Conservation (phyloP, 2,113 vertebrate genomes). For the Hypomesus transpacificus region DNA sequence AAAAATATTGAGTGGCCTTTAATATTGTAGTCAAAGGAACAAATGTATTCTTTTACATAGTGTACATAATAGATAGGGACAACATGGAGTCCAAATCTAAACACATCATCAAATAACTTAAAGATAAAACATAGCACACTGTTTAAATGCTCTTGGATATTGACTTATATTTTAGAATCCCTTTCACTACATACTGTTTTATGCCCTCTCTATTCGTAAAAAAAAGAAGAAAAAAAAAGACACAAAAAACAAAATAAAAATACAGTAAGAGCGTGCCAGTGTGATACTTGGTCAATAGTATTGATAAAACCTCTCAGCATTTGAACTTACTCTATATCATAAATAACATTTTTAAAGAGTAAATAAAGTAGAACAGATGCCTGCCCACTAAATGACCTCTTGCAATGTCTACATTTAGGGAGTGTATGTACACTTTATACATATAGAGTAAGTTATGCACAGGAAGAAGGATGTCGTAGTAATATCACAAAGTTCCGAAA, state of each 20-base stretch:
- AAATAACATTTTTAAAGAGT: conserved; percentile 25
- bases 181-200: conserved; percentile 13
- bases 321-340: conserved; percentile 2
- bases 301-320: conserved; percentile 21
- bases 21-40: conserved; percentile 31
- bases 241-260: conserved; percentile 22
- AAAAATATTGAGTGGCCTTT: conserved; percentile 24
- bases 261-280: conserved; percentile 30
- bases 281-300: conserved; percentile 26
- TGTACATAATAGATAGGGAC: conserved; percentile 47
- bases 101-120: conserved; percentile 22
- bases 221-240: conserved; percentile 22
- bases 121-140: conserved; percentile 39
- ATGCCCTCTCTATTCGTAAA: background rate
- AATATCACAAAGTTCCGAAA: conserved; percentile 75
- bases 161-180: conserved; percentile 16
- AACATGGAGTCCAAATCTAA: conserved; percentile 46
- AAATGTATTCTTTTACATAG: conserved; percentile 39
- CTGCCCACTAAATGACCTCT: conserved; percentile 48
- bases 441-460: conserved; percentile 91
- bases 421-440: conserved; percentile 63
- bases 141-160: conserved; percentile 17
- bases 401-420: conserved; percentile 66
- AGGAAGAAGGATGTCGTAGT: conserved; percentile 72
- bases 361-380: conserved; percentile 30